Conservation (phyloP, 2,113 vertebrate genomes). For the Indicator maculatus region DNA sequence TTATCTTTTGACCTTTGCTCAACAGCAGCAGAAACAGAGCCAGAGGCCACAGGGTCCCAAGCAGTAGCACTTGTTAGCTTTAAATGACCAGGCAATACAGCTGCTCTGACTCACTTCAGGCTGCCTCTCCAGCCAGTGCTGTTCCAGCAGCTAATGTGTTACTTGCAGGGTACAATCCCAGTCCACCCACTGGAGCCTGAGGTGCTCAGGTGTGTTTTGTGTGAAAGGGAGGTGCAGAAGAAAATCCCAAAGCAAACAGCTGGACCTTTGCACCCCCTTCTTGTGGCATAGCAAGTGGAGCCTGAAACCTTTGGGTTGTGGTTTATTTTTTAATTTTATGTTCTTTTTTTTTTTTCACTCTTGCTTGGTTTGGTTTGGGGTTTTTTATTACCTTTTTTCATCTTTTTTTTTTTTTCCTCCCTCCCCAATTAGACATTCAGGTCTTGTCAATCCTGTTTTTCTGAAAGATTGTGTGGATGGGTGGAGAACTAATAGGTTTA, state of each 20-base stretch:
- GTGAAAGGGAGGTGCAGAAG: neutral
- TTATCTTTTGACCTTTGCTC: neutral
- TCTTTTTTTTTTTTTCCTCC: neutral
- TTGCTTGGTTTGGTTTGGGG: neutral
- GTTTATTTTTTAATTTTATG: neutral
- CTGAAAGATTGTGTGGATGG: neutral
- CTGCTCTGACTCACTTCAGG: neutral
- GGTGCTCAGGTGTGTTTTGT: neutral
- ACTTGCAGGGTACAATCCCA: neutral
- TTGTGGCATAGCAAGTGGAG: neutral
- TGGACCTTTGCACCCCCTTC: neutral
- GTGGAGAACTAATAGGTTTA: constrained; percentile 14
- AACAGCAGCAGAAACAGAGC: neutral
- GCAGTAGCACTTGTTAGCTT: neutral
- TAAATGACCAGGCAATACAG: neutral
- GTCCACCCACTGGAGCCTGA: neutral
- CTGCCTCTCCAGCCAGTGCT: neutral
- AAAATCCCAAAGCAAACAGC: neutral
- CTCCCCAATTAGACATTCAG: neutral
- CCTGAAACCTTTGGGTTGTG: neutral
- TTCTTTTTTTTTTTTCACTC: neutral
- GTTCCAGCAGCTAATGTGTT: neutral
- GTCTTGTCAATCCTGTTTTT: neutral
- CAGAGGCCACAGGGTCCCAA: neutral
- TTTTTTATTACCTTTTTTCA: neutral